Base-by-base conservation (phyloP, 2,888 invertebrate genomes). In the Alitta virens region DNA sequence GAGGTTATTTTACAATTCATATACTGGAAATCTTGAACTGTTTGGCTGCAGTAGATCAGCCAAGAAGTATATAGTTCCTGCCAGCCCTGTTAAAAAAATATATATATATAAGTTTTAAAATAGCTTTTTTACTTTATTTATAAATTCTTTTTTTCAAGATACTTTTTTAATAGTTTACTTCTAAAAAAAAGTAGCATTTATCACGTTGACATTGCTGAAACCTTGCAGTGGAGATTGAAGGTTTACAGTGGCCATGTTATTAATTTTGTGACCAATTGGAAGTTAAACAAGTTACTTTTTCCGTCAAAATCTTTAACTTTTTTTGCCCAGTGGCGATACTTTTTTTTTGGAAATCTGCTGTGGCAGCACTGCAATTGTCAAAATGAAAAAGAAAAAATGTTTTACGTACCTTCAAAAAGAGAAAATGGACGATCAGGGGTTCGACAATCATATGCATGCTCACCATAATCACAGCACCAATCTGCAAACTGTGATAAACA, bases 371-470 rank as follows among this genome's bases (percentile, higher is more conserved):
- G n/a, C 23, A 33, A 33, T 12, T 33, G 5, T 7, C 33, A 33
- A 5, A 33, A 33, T 7, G 5, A 33, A 33, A 33, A n/a, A n/a
- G n/a, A n/a, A n/a, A n/a, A n/a, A n/a, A n/a, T n/a, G n/a, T n/a
- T n/a, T n/a, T 18, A 9, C 46, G 5, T 76, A 86, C 88, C 94
- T 86, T 94, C 94, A 78, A 89, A 94, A 54, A 94, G 82, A 0
- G 93, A 94, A 56, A 87, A 86, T 0, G 92, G 93, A 63, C 89
- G 84, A 80, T 94, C 93, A 0, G 94, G 90, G n/a, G 72, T 75
- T 61, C 82, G 77, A 63, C 82, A 84, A 27, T 84, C 85, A n/a
- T n/a, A n/a, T n/a, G n/a, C n/a, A 74, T 88, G 87, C 65, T 85
- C 83, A 65, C 90, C 89, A 68, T 89, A 90, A 68, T 88, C 85